These are phyloP conservation scores for Heliconius nattereri DNA, from an alignment of 1,140 invertebrate species.

Conservation along the genomic window DNA sequence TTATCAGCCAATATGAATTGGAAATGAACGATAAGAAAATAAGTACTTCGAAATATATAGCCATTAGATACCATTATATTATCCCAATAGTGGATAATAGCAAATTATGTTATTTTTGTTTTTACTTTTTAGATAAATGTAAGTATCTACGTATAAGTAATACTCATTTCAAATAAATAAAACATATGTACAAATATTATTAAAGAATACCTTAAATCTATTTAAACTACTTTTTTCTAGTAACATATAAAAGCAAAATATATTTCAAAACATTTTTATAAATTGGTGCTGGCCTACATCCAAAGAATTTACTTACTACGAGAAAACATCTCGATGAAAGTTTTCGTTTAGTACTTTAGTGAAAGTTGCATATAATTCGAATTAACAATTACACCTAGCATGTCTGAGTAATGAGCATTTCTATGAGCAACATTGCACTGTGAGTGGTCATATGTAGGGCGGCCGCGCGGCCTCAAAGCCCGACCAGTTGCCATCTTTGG, in stretches of 20 bases:
- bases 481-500: constrained; percentile 77
- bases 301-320: constrained; percentile 21
- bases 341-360: constrained; percentile 26
- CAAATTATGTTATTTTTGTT: not conserved
- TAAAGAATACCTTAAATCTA: not conserved
- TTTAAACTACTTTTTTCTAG: not conserved
- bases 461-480: constrained; percentile 63
- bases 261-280: constrained; percentile 20
- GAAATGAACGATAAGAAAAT: not conserved
- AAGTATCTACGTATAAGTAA: too few relatives aligned
- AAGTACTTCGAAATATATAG: not conserved
- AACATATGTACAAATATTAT: too few relatives aligned
- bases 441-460: constrained; percentile 62
- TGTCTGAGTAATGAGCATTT: constrained; percentile 38
- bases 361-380: constrained; percentile 34
- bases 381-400: constrained; percentile 33
- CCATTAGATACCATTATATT: not conserved
- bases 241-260: constrained; percentile 5
- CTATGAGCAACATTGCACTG: constrained; percentile 36
- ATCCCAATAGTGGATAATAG: not conserved
- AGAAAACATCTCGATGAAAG: constrained; percentile 28
- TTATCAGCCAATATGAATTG: not conserved
- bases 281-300: constrained; percentile 23
- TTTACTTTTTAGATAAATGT: not conserved
- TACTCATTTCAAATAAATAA: too few relatives aligned